Base-by-base conservation (phyloP, 2,113 vertebrate species). In the Austrofundulus limnaeus region DNA sequence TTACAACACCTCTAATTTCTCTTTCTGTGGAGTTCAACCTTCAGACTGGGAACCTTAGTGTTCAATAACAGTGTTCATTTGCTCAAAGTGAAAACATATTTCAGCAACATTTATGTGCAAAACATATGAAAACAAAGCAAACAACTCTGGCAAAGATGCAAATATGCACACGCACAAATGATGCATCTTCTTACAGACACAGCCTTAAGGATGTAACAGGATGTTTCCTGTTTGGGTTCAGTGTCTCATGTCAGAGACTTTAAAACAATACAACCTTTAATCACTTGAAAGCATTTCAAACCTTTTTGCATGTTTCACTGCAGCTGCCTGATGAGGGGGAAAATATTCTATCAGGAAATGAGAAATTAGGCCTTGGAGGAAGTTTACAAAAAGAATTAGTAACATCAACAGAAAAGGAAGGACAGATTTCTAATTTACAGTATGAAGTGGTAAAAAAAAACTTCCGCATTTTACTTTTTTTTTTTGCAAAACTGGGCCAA, bases 321-420 rank as follows among this genome's bases (percentile, higher is more conserved):
- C 38, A 61, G 46, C 37, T 54, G 60, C 24, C 38, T 2, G 11
- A 60, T 53, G 46, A 42, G 28, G 42, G 24, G 60, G 61, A 53
- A n/a, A 82, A 72, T 58, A 56, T 72, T 75, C 48, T 60, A 58
- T 24, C 16, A 16, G 55, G 70, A 72, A 76, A 54, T 54, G 19
- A 51, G 43, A 65, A 55, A 68, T 23, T 19, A 65, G 19, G 23
- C 63, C 47, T 39, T 48, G 7, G 31, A 12, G 13, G 37, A 55
- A 58, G 55, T 75, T 66, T 72, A 60, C 42, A 56, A 63, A 34
- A 77, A 66, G 17, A 43, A 65, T 68, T 59, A 63, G 67, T 28
- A 58, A 70, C 45, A 66, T 70, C 63, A 68, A 75, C 19, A 56
- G 28, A 45, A 74, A 64, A 68, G 51, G 63, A 77, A 52, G 43